Conservation (phyloP, 2,797 vertebrate species). For the Cyprinella venusta region DNA sequence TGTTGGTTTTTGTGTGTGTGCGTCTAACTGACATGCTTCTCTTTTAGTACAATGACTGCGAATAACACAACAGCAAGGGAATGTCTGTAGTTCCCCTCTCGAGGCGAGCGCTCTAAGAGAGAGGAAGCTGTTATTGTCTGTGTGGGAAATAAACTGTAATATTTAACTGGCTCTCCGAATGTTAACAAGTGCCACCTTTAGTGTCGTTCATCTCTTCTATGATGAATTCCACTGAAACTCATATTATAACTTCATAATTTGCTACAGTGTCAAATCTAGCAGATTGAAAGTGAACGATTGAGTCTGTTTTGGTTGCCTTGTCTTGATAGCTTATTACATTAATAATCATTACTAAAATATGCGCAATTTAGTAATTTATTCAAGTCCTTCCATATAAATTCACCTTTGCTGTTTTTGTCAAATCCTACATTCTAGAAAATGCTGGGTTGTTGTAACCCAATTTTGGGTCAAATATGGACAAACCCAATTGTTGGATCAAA, state of each 20-base stretch:
- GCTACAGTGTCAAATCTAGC: background rate
- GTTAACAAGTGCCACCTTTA: background rate
- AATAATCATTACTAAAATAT: background rate
- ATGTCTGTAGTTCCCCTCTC: background rate
- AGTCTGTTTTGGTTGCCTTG: background rate
- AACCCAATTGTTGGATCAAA: too few species aligned
- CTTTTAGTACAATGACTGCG: background rate
- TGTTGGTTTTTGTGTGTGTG: background rate
- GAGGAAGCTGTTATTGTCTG: slow-evolving; percentile 1
- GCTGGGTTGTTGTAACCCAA: too few species aligned
- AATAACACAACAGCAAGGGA: background rate
- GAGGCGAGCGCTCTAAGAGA: background rate
- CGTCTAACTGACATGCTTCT: background rate
- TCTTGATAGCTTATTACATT: background rate
- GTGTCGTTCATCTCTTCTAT: background rate
- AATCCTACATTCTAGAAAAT: too few species aligned
- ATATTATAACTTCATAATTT: background rate
- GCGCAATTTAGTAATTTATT: background rate
- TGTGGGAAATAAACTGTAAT: background rate
- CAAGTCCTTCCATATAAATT: background rate
- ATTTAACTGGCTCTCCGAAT: slow-evolving; percentile 8
- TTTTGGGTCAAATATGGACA: too few species aligned
- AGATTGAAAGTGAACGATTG: background rate
- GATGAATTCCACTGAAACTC: background rate
- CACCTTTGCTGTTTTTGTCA: background rate